Evolutionary conservation across 2,888 invertebrate species (phyloP).

Genomic region (Drepanosiphum platanoidis): DNA sequence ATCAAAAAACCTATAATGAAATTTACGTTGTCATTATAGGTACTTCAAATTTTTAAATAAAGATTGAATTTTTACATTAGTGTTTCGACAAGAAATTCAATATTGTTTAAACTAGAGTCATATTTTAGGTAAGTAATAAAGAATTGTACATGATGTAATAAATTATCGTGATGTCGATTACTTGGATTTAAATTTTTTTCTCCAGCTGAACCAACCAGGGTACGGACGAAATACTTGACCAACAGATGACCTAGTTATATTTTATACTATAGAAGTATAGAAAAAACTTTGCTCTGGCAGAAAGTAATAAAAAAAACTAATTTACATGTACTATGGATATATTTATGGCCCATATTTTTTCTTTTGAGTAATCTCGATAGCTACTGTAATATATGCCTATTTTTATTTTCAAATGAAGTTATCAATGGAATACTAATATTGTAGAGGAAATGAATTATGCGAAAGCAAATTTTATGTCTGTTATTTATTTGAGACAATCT

Average conservation of each 20-base stretch:
- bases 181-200: not conserved
- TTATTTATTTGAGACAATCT: not conserved
- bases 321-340: not conserved
- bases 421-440: not conserved
- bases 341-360: not conserved
- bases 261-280: not conserved
- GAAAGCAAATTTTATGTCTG: not conserved
- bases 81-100: too few relatives aligned
- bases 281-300: not conserved
- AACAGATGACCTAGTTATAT: constrained; percentile 16
- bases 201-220: not conserved
- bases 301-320: not conserved
- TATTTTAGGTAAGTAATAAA: not conserved
- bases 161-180: not conserved
- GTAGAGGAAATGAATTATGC: not conserved
- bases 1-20: too few relatives aligned
- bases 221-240: constrained; percentile 12
- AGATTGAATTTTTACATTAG: too few relatives aligned
- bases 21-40: too few relatives aligned
- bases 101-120: too few relatives aligned
- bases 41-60: too few relatives aligned
- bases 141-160: not conserved
- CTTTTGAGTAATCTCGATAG: not conserved
- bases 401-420: not conserved
- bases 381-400: not conserved